These are phyloP conservation scores for Philereme transversata DNA, from an alignment of 2,888 invertebrate genomes.

Conservation along the genomic window DNA sequence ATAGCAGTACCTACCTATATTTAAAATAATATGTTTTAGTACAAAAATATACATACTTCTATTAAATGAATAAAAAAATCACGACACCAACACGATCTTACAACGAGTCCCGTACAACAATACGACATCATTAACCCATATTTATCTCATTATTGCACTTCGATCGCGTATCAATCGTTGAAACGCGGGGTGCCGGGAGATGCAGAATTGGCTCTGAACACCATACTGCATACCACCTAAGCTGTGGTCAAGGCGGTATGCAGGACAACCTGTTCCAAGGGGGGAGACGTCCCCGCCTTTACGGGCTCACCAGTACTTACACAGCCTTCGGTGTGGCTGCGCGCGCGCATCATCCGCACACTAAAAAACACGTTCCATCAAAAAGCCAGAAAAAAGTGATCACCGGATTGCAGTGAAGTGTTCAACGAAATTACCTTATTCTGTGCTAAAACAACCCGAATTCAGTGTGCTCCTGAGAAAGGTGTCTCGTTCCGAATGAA, in stretches of 20 bases:
- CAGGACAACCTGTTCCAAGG: constrained; percentile 74
- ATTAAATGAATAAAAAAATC: background rate
- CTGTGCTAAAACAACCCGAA: constrained; percentile 34
- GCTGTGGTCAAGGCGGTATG: constrained; percentile 55
- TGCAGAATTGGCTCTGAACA: constrained; percentile 71
- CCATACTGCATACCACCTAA: constrained; percentile 39
- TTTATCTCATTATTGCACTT: constrained; percentile 60
- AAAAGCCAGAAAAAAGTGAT: constrained; percentile 51
- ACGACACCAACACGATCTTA: constrained; percentile 7
- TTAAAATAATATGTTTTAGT: no score
- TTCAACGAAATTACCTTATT: constrained; percentile 29
- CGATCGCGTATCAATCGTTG: constrained; percentile 65
- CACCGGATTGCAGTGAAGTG: constrained; percentile 79
- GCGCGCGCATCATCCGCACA: constrained; percentile 48
- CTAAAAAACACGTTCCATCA: constrained; percentile 31
- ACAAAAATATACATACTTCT: no score
- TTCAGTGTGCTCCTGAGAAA: constrained; percentile 24
- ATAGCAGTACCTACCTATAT: no score
- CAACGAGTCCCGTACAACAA: constrained; percentile 35
- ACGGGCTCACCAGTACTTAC: constrained; percentile 60
- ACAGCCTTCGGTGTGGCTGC: constrained; percentile 59
- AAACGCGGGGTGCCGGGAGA: constrained; percentile 56
- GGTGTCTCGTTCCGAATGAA: constrained; percentile 47
- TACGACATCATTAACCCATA: constrained; percentile 42
- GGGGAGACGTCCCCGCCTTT: constrained; percentile 51